Conservation (phyloP, 2,113 vertebrate species). For the human (Homo sapiens) region DNA sequence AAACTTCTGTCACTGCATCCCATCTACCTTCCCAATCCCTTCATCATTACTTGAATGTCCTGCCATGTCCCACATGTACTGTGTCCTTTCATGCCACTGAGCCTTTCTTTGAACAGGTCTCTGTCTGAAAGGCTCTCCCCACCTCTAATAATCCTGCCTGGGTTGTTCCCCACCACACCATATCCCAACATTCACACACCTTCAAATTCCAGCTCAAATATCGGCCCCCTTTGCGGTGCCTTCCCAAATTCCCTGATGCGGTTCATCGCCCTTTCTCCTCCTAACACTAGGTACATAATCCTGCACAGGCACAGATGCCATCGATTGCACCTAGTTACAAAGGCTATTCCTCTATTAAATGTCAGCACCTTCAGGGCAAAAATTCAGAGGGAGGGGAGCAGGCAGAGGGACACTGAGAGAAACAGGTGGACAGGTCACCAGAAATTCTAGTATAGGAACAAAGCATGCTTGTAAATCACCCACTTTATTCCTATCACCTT, state of each 20-base stretch:
- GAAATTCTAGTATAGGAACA: not conserved
- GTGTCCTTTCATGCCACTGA: not conserved
- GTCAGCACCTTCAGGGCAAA: not conserved
- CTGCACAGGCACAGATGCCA: not conserved
- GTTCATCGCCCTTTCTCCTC: not conserved
- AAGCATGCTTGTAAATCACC: not conserved
- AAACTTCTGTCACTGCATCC: not conserved
- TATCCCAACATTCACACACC: not conserved
- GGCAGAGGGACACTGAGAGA: not conserved
- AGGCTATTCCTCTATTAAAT: not conserved
- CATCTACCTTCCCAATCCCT: not conserved
- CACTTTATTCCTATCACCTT: not conserved
- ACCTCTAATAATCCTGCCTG: not conserved
- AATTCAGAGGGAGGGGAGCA: not conserved
- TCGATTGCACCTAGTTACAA: not conserved
- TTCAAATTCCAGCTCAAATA: not conserved
- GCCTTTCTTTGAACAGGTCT: not conserved
- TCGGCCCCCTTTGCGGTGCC: not conserved
- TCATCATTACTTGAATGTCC: not conserved
- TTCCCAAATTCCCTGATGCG: not conserved
- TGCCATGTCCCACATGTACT: not conserved
- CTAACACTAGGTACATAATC: not conserved
- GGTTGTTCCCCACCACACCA: not conserved
- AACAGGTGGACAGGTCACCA: not conserved
- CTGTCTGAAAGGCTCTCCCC: not conserved